Base-by-base conservation (phyloP, 2,888 invertebrate species). In the Pristionchus mayeri region DNA sequence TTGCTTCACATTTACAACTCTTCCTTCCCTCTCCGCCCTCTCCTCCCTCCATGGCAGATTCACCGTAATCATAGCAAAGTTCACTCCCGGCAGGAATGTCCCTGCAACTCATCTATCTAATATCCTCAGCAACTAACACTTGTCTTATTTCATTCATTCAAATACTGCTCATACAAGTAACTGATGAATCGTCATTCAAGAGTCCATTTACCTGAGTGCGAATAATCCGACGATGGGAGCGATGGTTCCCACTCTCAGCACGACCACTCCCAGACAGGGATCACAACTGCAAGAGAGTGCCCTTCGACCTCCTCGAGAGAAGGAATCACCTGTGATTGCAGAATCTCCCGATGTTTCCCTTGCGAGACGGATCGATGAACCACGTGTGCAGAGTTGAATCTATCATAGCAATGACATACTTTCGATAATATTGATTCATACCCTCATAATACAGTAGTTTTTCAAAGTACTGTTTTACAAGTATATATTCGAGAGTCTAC, bases 341-440 rank as follows among this genome's bases (percentile, higher is more conserved):
- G 76, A 91, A 91, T 13, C 91, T 86, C 2, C 90, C 90, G 21
- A 92, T 85, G 71, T 91, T 91, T 24, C 90, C 91, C 27, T 85
- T 86, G 1, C 85, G 52, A 18, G 87, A 82, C 3, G 90, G 89
- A 80, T 90, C 90, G 48, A 90, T 81, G 76, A 86, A 90, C 18
- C 84, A 84, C 40, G 75, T 75, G 50, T 50, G 80, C 3, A 80
- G 48, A 13, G 52, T 67, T 27, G 4, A 48, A 54, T 54, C 54
- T 16, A 54, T 54, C 16, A 54, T 18, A 54, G n/a, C 16, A 54
- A 44, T 44, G 7, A n/a, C n/a, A n/a, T n/a, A n/a, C n/a, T n/a
- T n/a, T n/a, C n/a, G n/a, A n/a, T n/a, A n/a, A n/a, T n/a, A n/a
- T n/a, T n/a, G n/a, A n/a, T n/a, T n/a, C n/a, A n/a, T n/a, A n/a